These are phyloP conservation scores for Agonopterix subpropinquella DNA, from an alignment of 2,888 invertebrate species.

Conservation along the genomic window DNA sequence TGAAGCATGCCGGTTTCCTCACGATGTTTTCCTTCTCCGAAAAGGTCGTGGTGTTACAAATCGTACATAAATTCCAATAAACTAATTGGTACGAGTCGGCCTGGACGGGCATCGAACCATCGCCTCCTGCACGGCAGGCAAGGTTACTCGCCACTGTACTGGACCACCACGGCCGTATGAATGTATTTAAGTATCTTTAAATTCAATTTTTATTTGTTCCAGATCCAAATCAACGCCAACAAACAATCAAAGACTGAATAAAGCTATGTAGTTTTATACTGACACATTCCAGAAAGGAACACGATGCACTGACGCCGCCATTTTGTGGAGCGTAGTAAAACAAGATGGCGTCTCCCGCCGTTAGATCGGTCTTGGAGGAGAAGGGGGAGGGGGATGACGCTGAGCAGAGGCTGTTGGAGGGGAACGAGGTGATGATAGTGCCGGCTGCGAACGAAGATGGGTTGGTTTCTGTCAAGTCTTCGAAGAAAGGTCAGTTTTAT, in stretches of 20 bases:
- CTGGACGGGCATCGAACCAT: too few relatives aligned
- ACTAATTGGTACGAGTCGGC: too few relatives aligned
- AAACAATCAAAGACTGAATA: slow-evolving; percentile 38
- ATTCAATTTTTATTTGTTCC: slow-evolving; percentile 17
- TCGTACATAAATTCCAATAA: too few relatives aligned
- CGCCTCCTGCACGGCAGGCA: too few relatives aligned
- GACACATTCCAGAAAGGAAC: slow-evolving; percentile 18
- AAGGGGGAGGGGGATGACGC: slow-evolving; percentile 44
- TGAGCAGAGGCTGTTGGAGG: slow-evolving; percentile 48
- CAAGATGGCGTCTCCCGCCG: slow-evolving; percentile 43
- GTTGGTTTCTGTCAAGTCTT: slow-evolving; percentile 46
- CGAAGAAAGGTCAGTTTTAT: slow-evolving; percentile 55
- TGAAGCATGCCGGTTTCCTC: too few relatives aligned
- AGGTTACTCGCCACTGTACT: too few relatives aligned
- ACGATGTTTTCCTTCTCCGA: too few relatives aligned
- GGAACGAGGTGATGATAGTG: slow-evolving; percentile 35
- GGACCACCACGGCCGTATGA: too few relatives aligned
- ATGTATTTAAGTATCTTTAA: too few relatives aligned
- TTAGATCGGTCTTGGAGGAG: slow-evolving; percentile 34
- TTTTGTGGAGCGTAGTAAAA: slow-evolving; percentile 21
- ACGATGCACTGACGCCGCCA: slow-evolving; percentile 18
- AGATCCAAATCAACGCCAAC: slow-evolving; percentile 30
- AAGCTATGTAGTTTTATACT: slow-evolving; percentile 25
- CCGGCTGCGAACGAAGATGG: slow-evolving; percentile 29
- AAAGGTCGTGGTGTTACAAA: too few relatives aligned